Percentiles rank a stretch among this genome's conserved stretches.
Evolutionary conservation across 2,888 invertebrate species (phyloP).

Genomic region (Machimus atricapillus): DNA sequence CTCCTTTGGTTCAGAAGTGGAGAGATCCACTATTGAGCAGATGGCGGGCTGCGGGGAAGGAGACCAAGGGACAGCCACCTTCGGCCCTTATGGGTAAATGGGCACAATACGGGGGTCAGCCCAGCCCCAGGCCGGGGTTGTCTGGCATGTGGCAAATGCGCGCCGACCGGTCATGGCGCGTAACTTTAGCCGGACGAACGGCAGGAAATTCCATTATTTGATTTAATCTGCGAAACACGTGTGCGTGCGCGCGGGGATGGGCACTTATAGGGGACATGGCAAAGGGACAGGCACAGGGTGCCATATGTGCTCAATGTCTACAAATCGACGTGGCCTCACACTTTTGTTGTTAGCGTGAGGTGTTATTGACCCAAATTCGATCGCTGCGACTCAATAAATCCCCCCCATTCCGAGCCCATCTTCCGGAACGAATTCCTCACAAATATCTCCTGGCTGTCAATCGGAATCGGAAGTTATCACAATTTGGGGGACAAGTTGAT

Average conservation of each 20-base stretch:
- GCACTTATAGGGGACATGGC: background rate
- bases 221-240: constrained; percentile 31
- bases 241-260: background rate
- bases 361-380: background rate
- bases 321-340: background rate
- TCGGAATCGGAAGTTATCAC: background rate
- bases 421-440: background rate
- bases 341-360: background rate
- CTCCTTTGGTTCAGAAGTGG: background rate
- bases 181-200: background rate
- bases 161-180: constrained; percentile 11
- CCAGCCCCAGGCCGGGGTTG: background rate
- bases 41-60: background rate
- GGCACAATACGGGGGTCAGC: background rate
- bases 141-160: constrained; percentile 24
- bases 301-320: background rate
- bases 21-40: background rate
- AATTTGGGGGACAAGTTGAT: background rate
- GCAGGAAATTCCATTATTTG: constrained; percentile 35
- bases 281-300: background rate
- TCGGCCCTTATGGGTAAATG: background rate
- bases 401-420: background rate
- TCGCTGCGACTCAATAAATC: background rate
- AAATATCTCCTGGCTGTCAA: background rate
- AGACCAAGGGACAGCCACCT: background rate